phyloP scores from a whole-genome alignment of 2,797 vertebrate species.

The Gobionotothen gibberifrons region DNA sequence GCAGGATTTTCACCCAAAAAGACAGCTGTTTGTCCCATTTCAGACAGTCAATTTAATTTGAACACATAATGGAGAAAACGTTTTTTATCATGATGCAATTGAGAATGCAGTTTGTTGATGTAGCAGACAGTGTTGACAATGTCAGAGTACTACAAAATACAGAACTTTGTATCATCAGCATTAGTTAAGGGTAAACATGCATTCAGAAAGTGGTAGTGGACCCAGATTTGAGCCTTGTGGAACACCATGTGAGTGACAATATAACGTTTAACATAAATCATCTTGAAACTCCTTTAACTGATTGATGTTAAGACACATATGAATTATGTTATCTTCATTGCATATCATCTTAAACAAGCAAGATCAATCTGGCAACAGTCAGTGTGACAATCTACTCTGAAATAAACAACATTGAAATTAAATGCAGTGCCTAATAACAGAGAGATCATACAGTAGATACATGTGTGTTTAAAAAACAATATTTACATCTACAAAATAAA shows the following conservation, averaged over 20 bases:
- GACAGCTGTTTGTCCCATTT: no score
- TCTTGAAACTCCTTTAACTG: background rate
- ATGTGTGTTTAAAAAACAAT: background rate
- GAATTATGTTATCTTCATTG: background rate
- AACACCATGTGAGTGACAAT: background rate
- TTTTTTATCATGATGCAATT: no score
- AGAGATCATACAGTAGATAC: no score
- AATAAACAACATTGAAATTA: background rate
- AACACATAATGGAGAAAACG: no score
- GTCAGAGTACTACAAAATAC: no score
- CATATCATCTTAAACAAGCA: background rate
- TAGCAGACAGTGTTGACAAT: no score
- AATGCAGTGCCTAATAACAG: accelerated
- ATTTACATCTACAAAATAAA: no score
- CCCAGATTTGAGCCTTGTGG: background rate
- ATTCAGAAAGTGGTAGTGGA: background rate
- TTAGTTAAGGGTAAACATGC: no score
- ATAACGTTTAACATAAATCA: background rate
- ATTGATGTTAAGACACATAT: no score
- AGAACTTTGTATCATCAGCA: background rate
- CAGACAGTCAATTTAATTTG: no score
- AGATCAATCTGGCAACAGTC: background rate
- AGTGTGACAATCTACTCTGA: background rate
- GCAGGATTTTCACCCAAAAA: no score
- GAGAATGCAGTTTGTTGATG: no score